Base-by-base conservation (phyloP, 2,113 vertebrate species). In the Panthera leo region DNA sequence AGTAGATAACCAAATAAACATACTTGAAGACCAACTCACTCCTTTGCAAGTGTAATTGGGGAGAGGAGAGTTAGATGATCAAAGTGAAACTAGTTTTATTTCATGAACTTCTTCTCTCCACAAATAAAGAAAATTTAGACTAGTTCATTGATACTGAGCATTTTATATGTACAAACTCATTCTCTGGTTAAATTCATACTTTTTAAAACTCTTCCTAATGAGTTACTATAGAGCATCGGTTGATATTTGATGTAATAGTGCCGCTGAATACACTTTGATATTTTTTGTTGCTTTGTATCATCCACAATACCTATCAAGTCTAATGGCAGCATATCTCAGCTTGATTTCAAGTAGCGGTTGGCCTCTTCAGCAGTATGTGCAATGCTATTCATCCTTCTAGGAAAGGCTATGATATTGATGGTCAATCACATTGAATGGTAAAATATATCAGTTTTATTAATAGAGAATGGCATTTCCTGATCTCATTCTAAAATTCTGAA, bases 381-480 rank as follows among this genome's bases (percentile, higher is more conserved):
- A 63, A 70, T 58, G 7, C 8, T 2, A 80, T 93, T 29, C n/a
- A 15, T 95, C 36, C 48, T 68, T 63, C 63, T 76, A 68, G 5
- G 21, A 39, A 75, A 48, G 29, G 15, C 23, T 29, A 36, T 19
- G 18, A 21, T 84, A 73, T 58, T 13, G 8, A 87, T 53, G 75
- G 14, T n/a, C 53, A 76, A 34, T 95, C 36, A 87, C 19, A 91
- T 42, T 25, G 4, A 27, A 89, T 70, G 53, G 51, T 61, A 91
- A 68, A 82, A 68, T 51, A 3, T 79, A 79, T 91, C 71, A 83
- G 25, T 79, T 96, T 88, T 91, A 73, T 84, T 91, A 68, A 95
- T 5, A 36, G 11, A 67, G 2, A 27, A 55, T 25, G 19, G 5
- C 39, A 89, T 84, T 86, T 94, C 8, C 53, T 89, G 42, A 39